These are phyloP conservation scores for Allophyes oxyacanthae DNA, from an alignment of 2,888 invertebrate genomes.

Conservation along the genomic window DNA sequence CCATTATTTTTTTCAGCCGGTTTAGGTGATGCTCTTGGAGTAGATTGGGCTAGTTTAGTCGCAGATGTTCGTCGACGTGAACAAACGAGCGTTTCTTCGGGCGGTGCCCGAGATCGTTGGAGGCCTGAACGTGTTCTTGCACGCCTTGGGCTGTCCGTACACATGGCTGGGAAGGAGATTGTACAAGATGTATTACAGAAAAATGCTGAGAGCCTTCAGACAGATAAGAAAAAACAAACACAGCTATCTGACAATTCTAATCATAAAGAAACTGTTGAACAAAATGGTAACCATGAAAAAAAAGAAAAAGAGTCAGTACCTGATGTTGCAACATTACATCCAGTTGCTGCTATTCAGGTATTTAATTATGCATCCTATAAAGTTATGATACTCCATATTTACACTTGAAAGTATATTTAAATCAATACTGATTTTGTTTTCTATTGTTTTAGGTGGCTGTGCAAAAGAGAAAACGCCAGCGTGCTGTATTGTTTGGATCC, in stretches of 20 bases:
- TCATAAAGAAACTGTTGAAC: slow-evolving; percentile 61
- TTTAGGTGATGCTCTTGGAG: slow-evolving; percentile 97
- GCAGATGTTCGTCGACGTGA: slow-evolving; percentile 92
- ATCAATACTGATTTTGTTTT: slow-evolving; percentile 2
- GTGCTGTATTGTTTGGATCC: slow-evolving; percentile 91
- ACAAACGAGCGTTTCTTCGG: slow-evolving; percentile 81
- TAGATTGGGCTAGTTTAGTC: slow-evolving; percentile 97
- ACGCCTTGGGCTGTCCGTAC: slow-evolving; percentile 94
- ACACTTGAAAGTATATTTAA: slow-evolving; percentile 3
- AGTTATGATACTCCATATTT: neutral
- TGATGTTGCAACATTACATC: slow-evolving; percentile 79
- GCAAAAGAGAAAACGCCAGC: slow-evolving; percentile 89
- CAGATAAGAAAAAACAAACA: slow-evolving; percentile 59
- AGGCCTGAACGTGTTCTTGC: slow-evolving; percentile 94
- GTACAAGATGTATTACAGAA: slow-evolving; percentile 78
- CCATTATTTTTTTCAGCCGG: slow-evolving; percentile 78
- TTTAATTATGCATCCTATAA: slow-evolving; percentile 7
- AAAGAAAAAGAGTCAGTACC: slow-evolving; percentile 64
- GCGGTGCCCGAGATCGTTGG: slow-evolving; percentile 93
- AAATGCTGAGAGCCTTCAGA: slow-evolving; percentile 69
- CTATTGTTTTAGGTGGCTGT: slow-evolving; percentile 88
- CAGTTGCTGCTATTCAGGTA: slow-evolving; percentile 89
- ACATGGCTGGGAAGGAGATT: slow-evolving; percentile 91
- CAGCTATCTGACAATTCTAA: slow-evolving; percentile 57
- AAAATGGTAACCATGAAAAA: slow-evolving; percentile 72